Evolutionary conservation across 2,888 invertebrate species (phyloP), one percentile per base, ranked within the genome.

Genomic region (Petrolisthes manimaculis): DNA sequence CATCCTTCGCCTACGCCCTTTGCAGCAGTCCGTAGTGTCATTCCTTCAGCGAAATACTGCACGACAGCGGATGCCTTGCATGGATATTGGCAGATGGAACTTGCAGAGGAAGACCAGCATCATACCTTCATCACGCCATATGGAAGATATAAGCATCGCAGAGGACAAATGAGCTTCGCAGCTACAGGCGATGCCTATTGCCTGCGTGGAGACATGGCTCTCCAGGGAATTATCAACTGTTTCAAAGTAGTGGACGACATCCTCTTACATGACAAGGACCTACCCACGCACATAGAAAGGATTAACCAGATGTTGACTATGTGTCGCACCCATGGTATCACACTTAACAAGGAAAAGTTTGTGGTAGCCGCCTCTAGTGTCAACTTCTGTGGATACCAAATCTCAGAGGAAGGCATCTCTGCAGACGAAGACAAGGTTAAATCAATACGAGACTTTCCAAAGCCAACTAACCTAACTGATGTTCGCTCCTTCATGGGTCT

Each of bases 61-160:
- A 74, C 83, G 4, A 83, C n/a, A 21, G 18, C 74, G n/a, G 74
- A 83, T 74, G 24, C 83, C 8, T 74, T 61, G 14, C 51, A 54
- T 21, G 54, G 74, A 4, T 83, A 83, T 24, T 74, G 53, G 83
- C 83, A 83, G 55, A 71, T 83, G n/a, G n/a, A 53, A n/a, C 56
- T 83, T 2, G 74, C 83, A n/a, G 74, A 83, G 74, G 54, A 83
- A 0, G 74, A 8, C 5, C 83, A 74, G 37, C 24, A 12, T 8
- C 61, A 78, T 3, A 55, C 78, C n/a, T 77, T 84, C 53, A 61
- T 84, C 5, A 84, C 77, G 1, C 61, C 84, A 56, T 84, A 78
- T 77, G 84, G 84, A 37, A 5, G 56, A 6, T 79, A 80, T 54
- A 86, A 80, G 51, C 71, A 51, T 54, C 21, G 61, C 12, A 51